Conservation (phyloP, 2,888 invertebrate genomes). For the Dioctria rufipes region DNA sequence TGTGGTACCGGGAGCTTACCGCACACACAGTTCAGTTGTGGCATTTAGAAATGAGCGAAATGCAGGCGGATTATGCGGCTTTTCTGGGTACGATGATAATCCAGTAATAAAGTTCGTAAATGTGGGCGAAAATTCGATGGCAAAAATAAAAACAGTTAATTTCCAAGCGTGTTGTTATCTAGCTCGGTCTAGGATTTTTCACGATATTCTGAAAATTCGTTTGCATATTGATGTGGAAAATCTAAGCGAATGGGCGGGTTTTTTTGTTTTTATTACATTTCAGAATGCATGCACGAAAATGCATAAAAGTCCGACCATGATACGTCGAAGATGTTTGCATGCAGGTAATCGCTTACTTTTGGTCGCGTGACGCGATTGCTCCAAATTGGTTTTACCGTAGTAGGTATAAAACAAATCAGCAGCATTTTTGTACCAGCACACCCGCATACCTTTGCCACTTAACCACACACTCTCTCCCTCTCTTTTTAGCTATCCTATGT, state of each 20-base stretch:
- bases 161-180: background rate
- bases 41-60: slow-evolving; percentile 24
- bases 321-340: slow-evolving; percentile 25
- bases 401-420: background rate
- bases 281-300: background rate
- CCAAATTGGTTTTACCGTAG: slow-evolving; percentile 4
- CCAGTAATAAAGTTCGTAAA: background rate
- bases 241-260: background rate
- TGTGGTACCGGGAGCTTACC: slow-evolving; percentile 15
- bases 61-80: slow-evolving; percentile 26
- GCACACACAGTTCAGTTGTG: background rate
- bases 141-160: background rate
- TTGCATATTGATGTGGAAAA: slow-evolving; percentile 9
- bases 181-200: background rate
- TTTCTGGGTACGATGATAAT: background rate
- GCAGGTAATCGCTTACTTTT: slow-evolving; percentile 33
- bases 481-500: background rate
- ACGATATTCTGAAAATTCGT: background rate
- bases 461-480: background rate
- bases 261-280: too few species aligned
- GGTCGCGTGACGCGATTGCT: slow-evolving; percentile 37
- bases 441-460: background rate
- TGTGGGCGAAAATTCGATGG: background rate
- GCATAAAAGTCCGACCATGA: background rate
- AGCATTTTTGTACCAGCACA: background rate